phyloP scores from a whole-genome alignment of 2,113 vertebrate genomes.

The Oncorhynchus kisutch region DNA sequence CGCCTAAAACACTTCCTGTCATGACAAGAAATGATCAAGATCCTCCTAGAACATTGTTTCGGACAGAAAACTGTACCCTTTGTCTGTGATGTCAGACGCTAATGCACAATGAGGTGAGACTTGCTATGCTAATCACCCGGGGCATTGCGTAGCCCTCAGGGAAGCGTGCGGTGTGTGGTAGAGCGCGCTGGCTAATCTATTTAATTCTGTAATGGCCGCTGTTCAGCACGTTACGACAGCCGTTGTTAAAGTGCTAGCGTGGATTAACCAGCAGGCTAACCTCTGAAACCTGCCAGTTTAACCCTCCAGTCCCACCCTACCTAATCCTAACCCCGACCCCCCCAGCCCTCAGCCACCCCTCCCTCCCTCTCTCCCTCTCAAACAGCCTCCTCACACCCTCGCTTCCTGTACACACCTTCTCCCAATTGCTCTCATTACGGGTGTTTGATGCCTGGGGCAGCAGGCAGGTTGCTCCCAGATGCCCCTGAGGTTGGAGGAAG shows the following conservation, averaged over 20 bases:
- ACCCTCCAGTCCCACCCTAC: constrained; percentile 21
- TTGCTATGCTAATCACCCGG: constrained; percentile 18
- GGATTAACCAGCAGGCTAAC: constrained; percentile 50
- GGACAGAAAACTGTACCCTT: too few species aligned
- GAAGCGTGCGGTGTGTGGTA: constrained; percentile 33
- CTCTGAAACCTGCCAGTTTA: constrained; percentile 42
- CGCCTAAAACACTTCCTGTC: too few species aligned
- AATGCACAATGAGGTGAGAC: neutral
- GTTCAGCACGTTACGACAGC: constrained; percentile 41
- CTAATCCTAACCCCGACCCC: constrained; percentile 7
- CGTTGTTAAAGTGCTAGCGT: constrained; percentile 43
- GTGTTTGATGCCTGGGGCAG: constrained; percentile 72
- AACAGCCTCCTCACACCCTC: constrained; percentile 66
- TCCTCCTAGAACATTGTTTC: too few species aligned
- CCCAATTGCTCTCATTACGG: constrained; percentile 75
- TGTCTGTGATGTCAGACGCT: constrained; percentile 22
- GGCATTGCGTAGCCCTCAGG: constrained; percentile 8
- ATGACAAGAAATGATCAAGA: too few species aligned
- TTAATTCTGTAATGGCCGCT: constrained; percentile 37
- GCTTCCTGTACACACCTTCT: constrained; percentile 77
- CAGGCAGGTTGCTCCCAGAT: constrained; percentile 61
- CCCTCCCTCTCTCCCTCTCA: constrained; percentile 10
- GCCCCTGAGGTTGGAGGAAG: constrained; percentile 71
- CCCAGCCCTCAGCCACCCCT: constrained; percentile 31
- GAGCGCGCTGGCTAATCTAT: neutral